phyloP scores from a whole-genome alignment of 2,888 invertebrate genomes.

The Argyresthia goedartella region DNA sequence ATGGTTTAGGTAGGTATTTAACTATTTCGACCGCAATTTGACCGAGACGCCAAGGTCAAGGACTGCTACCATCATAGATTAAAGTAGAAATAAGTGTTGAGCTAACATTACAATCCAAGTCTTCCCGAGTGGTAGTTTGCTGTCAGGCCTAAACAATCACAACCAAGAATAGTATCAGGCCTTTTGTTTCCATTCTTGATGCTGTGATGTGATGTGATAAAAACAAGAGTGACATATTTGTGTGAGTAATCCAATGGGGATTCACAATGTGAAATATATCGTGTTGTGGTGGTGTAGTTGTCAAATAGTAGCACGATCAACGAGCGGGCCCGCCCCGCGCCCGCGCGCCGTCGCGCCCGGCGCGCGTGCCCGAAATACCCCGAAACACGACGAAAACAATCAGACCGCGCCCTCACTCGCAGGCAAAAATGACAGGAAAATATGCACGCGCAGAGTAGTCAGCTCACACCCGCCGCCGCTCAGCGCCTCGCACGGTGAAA shows the following conservation, averaged over 20 bases:
- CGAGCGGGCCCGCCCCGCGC: conserved; percentile 55
- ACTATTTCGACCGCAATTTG: too few species aligned
- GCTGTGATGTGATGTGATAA: neutral
- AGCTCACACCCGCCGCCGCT: conserved; percentile 1
- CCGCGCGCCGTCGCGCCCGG: conserved; percentile 46
- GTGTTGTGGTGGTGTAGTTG: conserved; percentile 40
- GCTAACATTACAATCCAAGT: too few species aligned
- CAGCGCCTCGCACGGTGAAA: conserved; percentile 8
- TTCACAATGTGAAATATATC: conserved; percentile 27
- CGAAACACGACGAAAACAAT: conserved; percentile 70
- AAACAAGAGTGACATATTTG: neutral
- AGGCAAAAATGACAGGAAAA: conserved; percentile 59
- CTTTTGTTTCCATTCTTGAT: neutral
- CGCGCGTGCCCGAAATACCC: conserved; percentile 57
- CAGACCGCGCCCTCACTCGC: conserved; percentile 42
- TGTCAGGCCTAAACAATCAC: neutral
- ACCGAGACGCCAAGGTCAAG: neutral
- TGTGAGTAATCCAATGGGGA: conserved; percentile 1
- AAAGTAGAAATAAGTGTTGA: too few species aligned
- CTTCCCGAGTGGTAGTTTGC: too few species aligned
- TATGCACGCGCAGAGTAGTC: conserved; percentile 24
- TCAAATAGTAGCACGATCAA: conserved; percentile 42
- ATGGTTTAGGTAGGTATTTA: too few species aligned
- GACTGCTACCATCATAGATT: too few species aligned
- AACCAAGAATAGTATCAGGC: neutral